Evolutionary conservation across 35 echinoderm and acorn worm species (phyloP), one percentile per base, ranked within the genome.

Genomic region (Lytechinus pictus): DNA sequence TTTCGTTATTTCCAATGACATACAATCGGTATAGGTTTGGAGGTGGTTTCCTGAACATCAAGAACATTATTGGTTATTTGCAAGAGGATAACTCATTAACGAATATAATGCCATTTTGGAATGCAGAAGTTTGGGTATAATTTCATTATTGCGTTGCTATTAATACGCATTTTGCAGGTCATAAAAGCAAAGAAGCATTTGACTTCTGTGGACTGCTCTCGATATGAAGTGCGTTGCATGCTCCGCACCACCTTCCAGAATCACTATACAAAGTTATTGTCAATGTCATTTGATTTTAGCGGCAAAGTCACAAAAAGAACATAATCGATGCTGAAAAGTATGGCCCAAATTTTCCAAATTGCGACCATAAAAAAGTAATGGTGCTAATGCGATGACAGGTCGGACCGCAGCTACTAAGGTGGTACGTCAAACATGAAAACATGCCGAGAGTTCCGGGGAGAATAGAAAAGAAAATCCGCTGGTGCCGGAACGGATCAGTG

Each of bases 371-470:
- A 57, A 93, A 93, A 93, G 92, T 54, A 93, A 93, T 93, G 92
- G 92, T 93, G 92, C 54, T 93, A 93, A 93, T 93, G 92, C 92
- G 92, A 93, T 57, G 92, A 93, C 54, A 93, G 92, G 55, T 93
- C 52, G 92, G 92, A 33, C 53, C 53, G 52, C 53, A 53, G 54
- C 92, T 28, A 93, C 92, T 57, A 57, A 54, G 92, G 92, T 93
- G 92, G 92, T 57, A 93, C 92, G 27, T 54, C 54, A 93, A 93
- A 93, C 92, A 57, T 57, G 92, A 93, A 90, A 93, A 57, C 92
- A 93, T 93, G 92, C 92, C 92, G 92, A 27, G 52, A 28, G 54
- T 54, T 27, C 92, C 92, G 53, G 92, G 92, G 92, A 57, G 54
- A 57, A 57, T 28, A 57, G 54, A 28, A 55, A 27, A 93, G 54